A percentile compares a stretch with the other conserved stretches of the same genome.
Evolutionary conservation across 2,888 invertebrate genomes (phyloP).

Genomic region (Volucella inanis): DNA sequence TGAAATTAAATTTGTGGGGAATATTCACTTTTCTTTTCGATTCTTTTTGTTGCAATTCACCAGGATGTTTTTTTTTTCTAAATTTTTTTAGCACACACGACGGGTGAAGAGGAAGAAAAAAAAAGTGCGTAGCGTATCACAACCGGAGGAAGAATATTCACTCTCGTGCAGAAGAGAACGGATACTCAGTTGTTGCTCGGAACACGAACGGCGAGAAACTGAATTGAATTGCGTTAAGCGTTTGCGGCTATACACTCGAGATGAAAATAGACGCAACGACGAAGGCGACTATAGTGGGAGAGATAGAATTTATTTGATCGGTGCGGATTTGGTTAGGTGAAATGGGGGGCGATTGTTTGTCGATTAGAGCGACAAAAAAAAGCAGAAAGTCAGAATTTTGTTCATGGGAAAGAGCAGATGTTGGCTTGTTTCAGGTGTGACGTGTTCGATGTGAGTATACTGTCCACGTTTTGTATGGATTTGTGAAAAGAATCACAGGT

Average conservation of each 20-base stretch:
- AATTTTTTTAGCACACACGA: slow-evolving; percentile 50
- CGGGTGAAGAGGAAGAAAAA: slow-evolving; percentile 54
- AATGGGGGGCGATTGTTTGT: neutral
- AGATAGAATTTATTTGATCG: slow-evolving; percentile 12
- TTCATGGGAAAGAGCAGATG: slow-evolving; percentile 64
- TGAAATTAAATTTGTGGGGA: slow-evolving; percentile 44
- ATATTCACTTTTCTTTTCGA: slow-evolving; percentile 66
- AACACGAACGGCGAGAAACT: slow-evolving; percentile 79
- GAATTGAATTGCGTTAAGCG: slow-evolving; percentile 56
- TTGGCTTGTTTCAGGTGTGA: slow-evolving; percentile 22
- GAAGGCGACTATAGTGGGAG: slow-evolving; percentile 37
- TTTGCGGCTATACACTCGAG: slow-evolving; percentile 53
- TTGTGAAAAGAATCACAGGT: neutral
- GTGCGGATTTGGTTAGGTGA: neutral
- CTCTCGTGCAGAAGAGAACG: slow-evolving; percentile 34
- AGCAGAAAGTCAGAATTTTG: slow-evolving; percentile 23
- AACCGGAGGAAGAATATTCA: slow-evolving; percentile 58
- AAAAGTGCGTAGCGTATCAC: slow-evolving; percentile 65
- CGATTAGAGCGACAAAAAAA: slow-evolving; percentile 15
- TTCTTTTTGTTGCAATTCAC: neutral
- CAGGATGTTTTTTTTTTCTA: slow-evolving; percentile 30
- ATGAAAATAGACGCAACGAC: slow-evolving; percentile 69
- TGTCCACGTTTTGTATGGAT: neutral
- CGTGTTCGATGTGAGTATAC: slow-evolving; percentile 45
- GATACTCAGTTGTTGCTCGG: slow-evolving; percentile 76